These are phyloP conservation scores for Formica aserva DNA, from an alignment of 2,888 invertebrate species.

Conservation along the genomic window DNA sequence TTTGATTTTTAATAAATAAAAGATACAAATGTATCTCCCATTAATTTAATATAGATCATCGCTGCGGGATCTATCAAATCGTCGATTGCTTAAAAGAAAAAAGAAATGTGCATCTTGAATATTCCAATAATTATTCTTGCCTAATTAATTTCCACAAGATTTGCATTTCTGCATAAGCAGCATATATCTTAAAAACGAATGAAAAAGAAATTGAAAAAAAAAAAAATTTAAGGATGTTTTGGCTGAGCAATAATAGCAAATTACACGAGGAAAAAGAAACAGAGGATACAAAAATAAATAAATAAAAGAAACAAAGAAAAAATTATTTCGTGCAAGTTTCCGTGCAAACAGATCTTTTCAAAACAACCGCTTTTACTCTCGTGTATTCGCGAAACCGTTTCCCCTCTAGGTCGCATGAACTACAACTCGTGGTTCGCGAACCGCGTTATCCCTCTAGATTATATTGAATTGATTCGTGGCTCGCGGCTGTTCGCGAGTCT, in stretches of 20 bases:
- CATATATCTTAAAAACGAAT: not conserved
- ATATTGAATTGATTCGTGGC: not conserved
- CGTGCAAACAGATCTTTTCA: not conserved
- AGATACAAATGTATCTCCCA: not conserved
- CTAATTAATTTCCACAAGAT: not conserved
- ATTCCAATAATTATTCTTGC: not conserved
- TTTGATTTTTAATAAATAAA: not conserved
- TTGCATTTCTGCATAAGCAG: not conserved
- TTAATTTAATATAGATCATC: not conserved
- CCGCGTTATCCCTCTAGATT: not conserved
- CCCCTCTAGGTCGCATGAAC: not conserved
- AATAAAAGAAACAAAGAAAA: not conserved
- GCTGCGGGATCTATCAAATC: not conserved
- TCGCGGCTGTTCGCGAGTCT: slow-evolving; percentile 32
- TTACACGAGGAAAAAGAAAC: not conserved
- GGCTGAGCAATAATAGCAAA: too few species aligned
- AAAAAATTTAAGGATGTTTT: too few species aligned
- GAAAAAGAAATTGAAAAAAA: not conserved
- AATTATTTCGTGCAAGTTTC: not conserved
- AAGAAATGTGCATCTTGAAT: not conserved
- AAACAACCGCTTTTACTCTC: not conserved
- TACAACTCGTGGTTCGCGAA: not conserved
- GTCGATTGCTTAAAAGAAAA: not conserved
- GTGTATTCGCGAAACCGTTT: not conserved
- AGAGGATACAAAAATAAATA: not conserved